Evolutionary conservation across 2,113 vertebrate species (phyloP), one percentile per base, ranked within the genome.

Genomic region (Forbesichthys papilliferus): DNA sequence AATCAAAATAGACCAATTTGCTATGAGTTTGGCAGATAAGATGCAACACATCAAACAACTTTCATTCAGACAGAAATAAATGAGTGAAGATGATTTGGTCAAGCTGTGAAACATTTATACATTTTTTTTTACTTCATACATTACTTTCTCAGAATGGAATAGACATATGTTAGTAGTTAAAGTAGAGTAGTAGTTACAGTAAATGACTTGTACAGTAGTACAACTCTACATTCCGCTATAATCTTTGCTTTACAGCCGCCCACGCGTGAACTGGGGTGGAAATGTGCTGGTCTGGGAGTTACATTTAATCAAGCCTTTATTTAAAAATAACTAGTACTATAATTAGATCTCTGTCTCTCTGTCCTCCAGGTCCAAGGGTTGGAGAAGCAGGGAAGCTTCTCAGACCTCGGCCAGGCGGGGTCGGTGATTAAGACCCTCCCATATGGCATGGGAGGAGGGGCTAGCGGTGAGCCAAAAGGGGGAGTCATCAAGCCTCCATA

Each of bases 331-430:
- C n/a, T 11, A 56, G 20, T 56, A 9, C 8, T 27, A 10, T 9
- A 62, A 57, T 51, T 20, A 20, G 13, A 33, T 51, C 1, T 14
- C 13, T 72, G 33, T 83, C 46, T 72, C 48, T 88, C 34, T 59
- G 13, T 66, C 71, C 27, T 77, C 77, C 86, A 99, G 96, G 90
- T 79, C 54, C 87, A 94, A 65, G 93, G 92, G 1, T 87, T 94
- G 62, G 94, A 95, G 75, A 93, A 94, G 47, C 93, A 94, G 49
- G 77, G 94, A 64, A 95, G 94, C 0, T 96, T 96, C 84, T 82
- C 97, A 83, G 94, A 98, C 69, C 84, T 96, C 81, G 89, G 87
- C 42, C 73, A 91, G 20, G 86, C 93, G 0, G 89, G 91, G 46
- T 90, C 91, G 0, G 87, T 93, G 58, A 92, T 94, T 80, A 96